These are phyloP conservation scores for Montipora capitata DNA, from an alignment of 92 coral and sea anemone species.

Conservation along the genomic window DNA sequence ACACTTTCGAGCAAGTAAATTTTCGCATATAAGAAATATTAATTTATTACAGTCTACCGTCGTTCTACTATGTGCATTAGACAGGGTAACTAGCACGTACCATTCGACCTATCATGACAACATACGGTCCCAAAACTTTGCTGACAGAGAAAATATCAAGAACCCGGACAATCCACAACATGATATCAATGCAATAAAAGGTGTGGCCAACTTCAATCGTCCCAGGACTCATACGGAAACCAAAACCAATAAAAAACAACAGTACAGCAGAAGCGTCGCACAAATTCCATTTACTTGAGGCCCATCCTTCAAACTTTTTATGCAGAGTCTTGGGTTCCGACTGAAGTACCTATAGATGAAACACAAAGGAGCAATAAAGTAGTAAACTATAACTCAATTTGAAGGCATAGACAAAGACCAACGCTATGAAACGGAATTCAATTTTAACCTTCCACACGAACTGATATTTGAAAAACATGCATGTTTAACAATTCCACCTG, in stretches of 20 bases:
- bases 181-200: conserved; percentile 87
- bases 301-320: conserved; percentile 84
- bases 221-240: conserved; percentile 74
- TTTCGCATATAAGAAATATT: not conserved
- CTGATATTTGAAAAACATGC: no score
- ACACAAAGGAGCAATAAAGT: not conserved
- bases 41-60: not conserved
- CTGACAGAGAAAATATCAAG: conserved; percentile 89
- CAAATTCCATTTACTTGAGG: conserved; percentile 86
- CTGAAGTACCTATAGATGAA: conserved; percentile 74
- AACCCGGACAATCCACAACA: conserved; percentile 91
- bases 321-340: conserved; percentile 61
- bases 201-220: conserved; percentile 81
- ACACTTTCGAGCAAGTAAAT: no score
- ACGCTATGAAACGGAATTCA: no score
- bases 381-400: no score
- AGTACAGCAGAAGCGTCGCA: conserved; percentile 84
- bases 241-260: conserved; percentile 82
- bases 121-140: conserved; percentile 89
- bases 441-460: no score
- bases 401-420: no score
- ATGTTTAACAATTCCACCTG: no score
- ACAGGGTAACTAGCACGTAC: conserved; percentile 42
- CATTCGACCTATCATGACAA: conserved; percentile 95
- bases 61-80: no score